phyloP scores from a whole-genome alignment of 2,113 vertebrate genomes.

The Spea bombifrons region DNA sequence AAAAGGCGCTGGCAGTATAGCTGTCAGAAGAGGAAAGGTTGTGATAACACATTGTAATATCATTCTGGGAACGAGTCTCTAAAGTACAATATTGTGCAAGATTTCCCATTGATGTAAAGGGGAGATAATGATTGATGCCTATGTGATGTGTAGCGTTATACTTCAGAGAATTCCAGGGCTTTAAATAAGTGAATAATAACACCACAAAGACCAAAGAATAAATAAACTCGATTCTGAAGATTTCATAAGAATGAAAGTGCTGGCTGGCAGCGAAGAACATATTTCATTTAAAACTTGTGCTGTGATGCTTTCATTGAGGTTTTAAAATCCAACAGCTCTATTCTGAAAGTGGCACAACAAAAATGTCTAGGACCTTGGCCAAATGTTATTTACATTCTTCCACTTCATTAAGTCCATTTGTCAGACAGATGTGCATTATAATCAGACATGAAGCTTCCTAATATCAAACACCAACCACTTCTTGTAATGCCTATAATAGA shows the following conservation, averaged over 20 bases:
- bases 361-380: background rate
- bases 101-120: slow-evolving; percentile 15
- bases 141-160: slow-evolving; percentile 12
- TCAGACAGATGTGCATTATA: background rate
- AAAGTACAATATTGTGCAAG: slow-evolving; percentile 7
- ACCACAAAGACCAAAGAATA: slow-evolving; percentile 17
- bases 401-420: background rate
- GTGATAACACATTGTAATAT: slow-evolving; percentile 26
- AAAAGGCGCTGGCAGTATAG: background rate
- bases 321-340: background rate
- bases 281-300: background rate
- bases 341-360: background rate
- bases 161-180: slow-evolving; percentile 6
- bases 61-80: slow-evolving; percentile 19
- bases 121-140: slow-evolving; percentile 35
- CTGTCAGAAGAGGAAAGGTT: slow-evolving; percentile 4
- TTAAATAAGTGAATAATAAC: background rate
- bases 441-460: background rate
- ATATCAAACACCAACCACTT: background rate
- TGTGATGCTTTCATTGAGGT: background rate
- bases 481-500: background rate
- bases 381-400: background rate
- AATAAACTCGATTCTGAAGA: background rate
- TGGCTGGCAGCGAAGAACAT: slow-evolving; percentile 20
- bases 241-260: background rate